Evolutionary conservation across 2,888 invertebrate species (phyloP), one percentile per base, ranked within the genome.

Genomic region (Daptonema setosum): DNA sequence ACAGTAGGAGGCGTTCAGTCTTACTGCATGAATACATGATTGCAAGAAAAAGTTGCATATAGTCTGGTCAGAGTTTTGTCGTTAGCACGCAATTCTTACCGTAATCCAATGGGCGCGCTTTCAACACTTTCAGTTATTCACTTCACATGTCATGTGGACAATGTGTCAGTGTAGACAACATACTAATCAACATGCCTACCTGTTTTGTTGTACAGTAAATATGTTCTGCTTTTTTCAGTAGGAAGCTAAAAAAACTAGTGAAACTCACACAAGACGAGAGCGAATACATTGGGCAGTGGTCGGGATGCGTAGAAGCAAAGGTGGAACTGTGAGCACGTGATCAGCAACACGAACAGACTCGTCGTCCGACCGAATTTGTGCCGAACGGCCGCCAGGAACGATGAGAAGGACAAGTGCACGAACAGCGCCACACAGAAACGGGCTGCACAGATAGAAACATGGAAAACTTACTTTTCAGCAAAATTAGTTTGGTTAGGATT

Each of bases 271-370:
- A 90, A 74, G 55, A 86, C 84, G 67, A 95, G 73, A 45, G 85
- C 90, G 79, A 95, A 84, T 35, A 84, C 85, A 73, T 97, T 97
- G 56, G 97, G 95, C 65, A 97, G 76, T 17, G 91, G 83, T 59
- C 97, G 79, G 66, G 87, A 86, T 74, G 87, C 79, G 71, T 97
- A 97, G 73, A 88, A 99, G 79, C 93, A 82, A 69, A 95, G 88
- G 74, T 99, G 97, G 73, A 93, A 97, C 72, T 99, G 97, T 1
- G 88, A 82, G 25, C 83, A 79, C 1, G 86, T 87, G 57, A 95
- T 63, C 2, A 74, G 54, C 17, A 67, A 56, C 28, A 69, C 58
- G 65, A 70, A 71, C 20, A 57, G 58, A 14, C 82, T 78, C 68
- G 85, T 83, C 62, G 80, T 78, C 57, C 74, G 71, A 20, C 91